phyloP scores from a whole-genome alignment of 2,113 vertebrate species.

The Otolemur garnettii region DNA sequence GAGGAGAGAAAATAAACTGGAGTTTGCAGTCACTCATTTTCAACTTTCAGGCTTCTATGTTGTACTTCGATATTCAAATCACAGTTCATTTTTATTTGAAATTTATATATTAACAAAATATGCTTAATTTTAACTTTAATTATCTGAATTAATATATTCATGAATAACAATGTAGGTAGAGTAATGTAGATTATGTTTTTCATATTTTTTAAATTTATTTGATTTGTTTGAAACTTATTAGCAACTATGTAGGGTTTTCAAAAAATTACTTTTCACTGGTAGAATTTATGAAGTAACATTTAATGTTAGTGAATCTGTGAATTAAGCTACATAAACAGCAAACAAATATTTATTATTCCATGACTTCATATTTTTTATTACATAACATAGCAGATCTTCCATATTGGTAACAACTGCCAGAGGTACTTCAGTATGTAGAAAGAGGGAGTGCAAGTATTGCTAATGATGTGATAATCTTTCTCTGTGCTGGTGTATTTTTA shows the following conservation, averaged over 20 bases:
- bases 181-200: not conserved
- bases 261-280: constrained; percentile 21
- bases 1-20: not conserved
- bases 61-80: constrained; percentile 44
- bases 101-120: not conserved
- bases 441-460: not conserved
- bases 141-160: constrained; percentile 28
- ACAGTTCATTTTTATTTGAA: constrained; percentile 23
- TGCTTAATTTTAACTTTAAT: constrained; percentile 47
- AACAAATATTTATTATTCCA: not conserved
- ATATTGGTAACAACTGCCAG: not conserved
- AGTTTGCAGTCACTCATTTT: constrained; percentile 13
- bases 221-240: constrained; percentile 50
- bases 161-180: constrained; percentile 40
- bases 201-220: constrained; percentile 19
- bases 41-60: not conserved
- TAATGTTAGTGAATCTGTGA: constrained; percentile 28
- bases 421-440: not conserved
- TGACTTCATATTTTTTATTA: constrained; percentile 19
- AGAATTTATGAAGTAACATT: constrained; percentile 29
- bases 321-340: constrained; percentile 7
- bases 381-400: not conserved
- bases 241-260: not conserved
- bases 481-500: constrained; percentile 27
- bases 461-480: not conserved